These are phyloP conservation scores for Meloidogyne chitwoodi DNA, from an alignment of 1,140 invertebrate species.

Conservation along the genomic window DNA sequence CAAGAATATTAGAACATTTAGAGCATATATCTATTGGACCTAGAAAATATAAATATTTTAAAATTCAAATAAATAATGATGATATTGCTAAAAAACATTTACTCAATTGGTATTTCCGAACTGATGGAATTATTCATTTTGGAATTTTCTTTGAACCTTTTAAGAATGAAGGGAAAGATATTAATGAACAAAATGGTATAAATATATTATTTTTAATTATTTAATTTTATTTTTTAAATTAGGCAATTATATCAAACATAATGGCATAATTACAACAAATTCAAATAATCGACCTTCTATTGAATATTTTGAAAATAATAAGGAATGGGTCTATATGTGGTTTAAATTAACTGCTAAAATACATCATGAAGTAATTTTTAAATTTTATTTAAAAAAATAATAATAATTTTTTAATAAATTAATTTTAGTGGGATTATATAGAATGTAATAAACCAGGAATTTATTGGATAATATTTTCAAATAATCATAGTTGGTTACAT, in stretches of 20 bases:
- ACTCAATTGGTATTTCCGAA: conserved; percentile 56
- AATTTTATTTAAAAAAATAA: no score
- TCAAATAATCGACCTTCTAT: background rate
- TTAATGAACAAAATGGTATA: background rate
- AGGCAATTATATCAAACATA: background rate
- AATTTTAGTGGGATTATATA: conserved; percentile 8
- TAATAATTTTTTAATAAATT: background rate
- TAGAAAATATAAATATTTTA: conserved; percentile 43
- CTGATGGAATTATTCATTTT: conserved; percentile 57
- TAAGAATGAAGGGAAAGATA: background rate
- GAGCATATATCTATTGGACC: conserved; percentile 46
- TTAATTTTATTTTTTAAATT: background rate
- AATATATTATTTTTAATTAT: background rate
- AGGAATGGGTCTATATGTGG: conserved; percentile 58
- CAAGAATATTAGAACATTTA: conserved; percentile 35
- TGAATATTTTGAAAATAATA: conserved; percentile 24
- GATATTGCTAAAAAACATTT: conserved; percentile 9
- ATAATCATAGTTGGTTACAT: conserved; percentile 43
- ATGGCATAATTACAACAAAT: background rate
- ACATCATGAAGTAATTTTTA: conserved; percentile 44
- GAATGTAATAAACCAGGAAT: conserved; percentile 33
- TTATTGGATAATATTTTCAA: conserved; percentile 54
- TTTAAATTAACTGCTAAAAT: conserved; percentile 54
- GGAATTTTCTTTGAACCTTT: conserved; percentile 50
- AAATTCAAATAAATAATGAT: conserved; percentile 37